These are phyloP conservation scores for Dendrocincla fuliginosa DNA, from an alignment of 2,797 vertebrate species.

Conservation along the genomic window DNA sequence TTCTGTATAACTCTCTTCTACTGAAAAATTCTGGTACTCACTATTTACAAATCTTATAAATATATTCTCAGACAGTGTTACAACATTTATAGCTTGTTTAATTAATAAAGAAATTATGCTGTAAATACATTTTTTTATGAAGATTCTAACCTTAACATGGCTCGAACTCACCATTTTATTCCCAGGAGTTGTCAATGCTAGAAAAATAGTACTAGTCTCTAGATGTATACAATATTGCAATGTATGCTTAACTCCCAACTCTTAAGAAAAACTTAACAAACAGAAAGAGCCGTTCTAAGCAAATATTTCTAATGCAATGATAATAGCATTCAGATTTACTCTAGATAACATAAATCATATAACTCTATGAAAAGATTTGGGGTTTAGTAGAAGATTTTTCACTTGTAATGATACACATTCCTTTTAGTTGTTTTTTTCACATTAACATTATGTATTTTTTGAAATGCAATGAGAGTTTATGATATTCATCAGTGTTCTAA, in stretches of 20 bases:
- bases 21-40: background rate
- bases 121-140: background rate
- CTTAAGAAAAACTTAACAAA: background rate
- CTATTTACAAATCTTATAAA: background rate
- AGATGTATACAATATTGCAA: background rate
- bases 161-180: background rate
- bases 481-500: background rate
- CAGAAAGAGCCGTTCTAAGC: background rate
- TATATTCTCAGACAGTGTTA: background rate
- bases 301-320: background rate
- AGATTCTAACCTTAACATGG: background rate
- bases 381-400: background rate
- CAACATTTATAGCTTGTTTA: conserved; percentile 18
- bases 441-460: background rate
- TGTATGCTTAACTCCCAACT: background rate
- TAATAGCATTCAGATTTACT: background rate
- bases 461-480: background rate
- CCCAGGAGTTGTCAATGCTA: background rate
- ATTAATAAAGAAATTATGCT: conserved; percentile 20
- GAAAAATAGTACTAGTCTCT: background rate
- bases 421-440: background rate
- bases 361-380: background rate
- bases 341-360: background rate
- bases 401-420: background rate
- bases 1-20: background rate